These are phyloP conservation scores for Emydoidea blandingii DNA, from an alignment of 2,797 vertebrate species.

Conservation along the genomic window DNA sequence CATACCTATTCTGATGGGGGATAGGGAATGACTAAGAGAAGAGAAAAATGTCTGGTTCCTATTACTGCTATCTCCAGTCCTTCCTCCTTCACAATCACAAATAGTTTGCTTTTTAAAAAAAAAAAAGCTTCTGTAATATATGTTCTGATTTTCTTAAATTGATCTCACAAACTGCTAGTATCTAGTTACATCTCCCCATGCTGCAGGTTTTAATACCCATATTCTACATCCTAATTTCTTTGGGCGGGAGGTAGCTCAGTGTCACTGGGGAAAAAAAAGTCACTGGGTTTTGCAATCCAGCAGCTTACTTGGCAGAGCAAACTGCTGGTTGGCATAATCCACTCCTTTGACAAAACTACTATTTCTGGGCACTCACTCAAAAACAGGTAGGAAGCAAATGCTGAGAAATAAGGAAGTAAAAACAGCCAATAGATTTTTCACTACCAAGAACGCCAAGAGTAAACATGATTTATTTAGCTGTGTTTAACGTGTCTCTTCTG, in stretches of 20 bases:
- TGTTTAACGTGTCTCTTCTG: slow-evolving; percentile 80
- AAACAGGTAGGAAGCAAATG: slow-evolving; percentile 90
- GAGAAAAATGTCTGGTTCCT: slow-evolving; percentile 37
- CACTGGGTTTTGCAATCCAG: slow-evolving; percentile 83
- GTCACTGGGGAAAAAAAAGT: slow-evolving; percentile 82
- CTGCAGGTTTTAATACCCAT: slow-evolving; percentile 68
- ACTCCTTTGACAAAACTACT: slow-evolving; percentile 88
- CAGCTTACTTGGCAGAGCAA: slow-evolving; percentile 84
- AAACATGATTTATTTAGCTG: slow-evolving; percentile 88
- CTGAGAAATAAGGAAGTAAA: slow-evolving; percentile 88
- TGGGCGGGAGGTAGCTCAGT: slow-evolving; percentile 44
- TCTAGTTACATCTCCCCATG: slow-evolving; percentile 24
- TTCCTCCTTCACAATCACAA: slow-evolving; percentile 48
- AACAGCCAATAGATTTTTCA: slow-evolving; percentile 85
- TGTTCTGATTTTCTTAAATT: slow-evolving; percentile 49
- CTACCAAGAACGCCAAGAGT: slow-evolving; percentile 83
- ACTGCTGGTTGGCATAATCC: slow-evolving; percentile 84
- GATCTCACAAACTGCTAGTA: slow-evolving; percentile 36
- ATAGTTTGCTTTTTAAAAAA: not conserved
- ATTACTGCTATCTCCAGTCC: slow-evolving; percentile 49
- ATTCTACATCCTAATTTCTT: slow-evolving; percentile 70
- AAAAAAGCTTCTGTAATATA: slow-evolving; percentile 47
- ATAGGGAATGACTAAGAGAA: not conserved
- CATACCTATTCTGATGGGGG: not conserved
- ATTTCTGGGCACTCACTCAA: slow-evolving; percentile 90